A percentile compares a stretch with the other conserved stretches of the same genome.
These are phyloP conservation scores for Heliconius erato DNA, from an alignment of 2,888 invertebrate species.

Conservation along the genomic window DNA sequence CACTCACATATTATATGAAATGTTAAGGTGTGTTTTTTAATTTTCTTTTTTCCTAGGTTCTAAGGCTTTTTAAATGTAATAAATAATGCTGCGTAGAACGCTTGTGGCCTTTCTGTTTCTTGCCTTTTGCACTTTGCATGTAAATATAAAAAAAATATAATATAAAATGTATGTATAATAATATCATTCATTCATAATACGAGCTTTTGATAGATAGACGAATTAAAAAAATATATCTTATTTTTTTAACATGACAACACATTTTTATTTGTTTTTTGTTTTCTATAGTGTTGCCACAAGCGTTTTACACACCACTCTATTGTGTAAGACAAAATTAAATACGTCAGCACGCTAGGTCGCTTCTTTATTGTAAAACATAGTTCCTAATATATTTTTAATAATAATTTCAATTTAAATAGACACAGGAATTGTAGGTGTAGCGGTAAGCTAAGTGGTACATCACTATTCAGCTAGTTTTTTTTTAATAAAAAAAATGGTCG, in stretches of 20 bases:
- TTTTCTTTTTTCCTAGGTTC: slow-evolving; percentile 72
- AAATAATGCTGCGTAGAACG: slow-evolving; percentile 59
- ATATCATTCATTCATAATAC: background rate
- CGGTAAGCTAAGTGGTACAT: slow-evolving; percentile 2
- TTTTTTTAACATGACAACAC: slow-evolving; percentile 23
- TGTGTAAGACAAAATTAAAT: slow-evolving; percentile 53
- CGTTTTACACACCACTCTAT: slow-evolving; percentile 51
- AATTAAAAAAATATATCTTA: slow-evolving; percentile 1
- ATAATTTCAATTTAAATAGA: slow-evolving; percentile 41
- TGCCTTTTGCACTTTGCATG: background rate
- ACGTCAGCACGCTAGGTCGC: slow-evolving; percentile 71
- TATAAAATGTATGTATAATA: background rate
- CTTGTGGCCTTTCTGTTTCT: slow-evolving; percentile 39
- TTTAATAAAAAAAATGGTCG: background rate
- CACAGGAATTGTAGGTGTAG: slow-evolving; percentile 48
- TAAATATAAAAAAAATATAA: background rate
- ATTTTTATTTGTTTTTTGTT: background rate
- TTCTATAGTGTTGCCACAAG: slow-evolving; percentile 42
- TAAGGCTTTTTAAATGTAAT: slow-evolving; percentile 75
- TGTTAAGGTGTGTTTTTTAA: slow-evolving; percentile 66
- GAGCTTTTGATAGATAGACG: slow-evolving; percentile 13
- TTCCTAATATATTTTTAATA: slow-evolving; percentile 67
- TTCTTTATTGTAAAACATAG: slow-evolving; percentile 69
- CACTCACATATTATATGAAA: slow-evolving; percentile 59
- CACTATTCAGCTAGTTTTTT: slow-evolving; percentile 6